A percentile compares a stretch with the other conserved stretches of the same genome.
phyloP scores from a whole-genome alignment of 2,888 invertebrate species.

The Ochropleura leucogaster region DNA sequence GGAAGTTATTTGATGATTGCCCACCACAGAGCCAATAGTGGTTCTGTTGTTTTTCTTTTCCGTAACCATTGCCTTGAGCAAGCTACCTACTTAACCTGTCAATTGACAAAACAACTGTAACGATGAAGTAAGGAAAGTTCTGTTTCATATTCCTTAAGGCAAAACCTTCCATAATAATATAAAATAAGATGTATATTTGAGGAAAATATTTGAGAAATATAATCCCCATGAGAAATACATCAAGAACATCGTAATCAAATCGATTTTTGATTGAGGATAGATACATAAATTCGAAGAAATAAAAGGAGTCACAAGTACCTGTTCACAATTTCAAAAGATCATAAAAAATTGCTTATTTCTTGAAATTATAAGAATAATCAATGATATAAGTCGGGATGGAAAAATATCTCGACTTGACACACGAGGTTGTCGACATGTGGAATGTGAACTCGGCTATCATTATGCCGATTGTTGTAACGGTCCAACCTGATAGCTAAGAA shows the following conservation, averaged over 20 bases:
- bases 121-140: background rate
- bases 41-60: no score
- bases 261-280: background rate
- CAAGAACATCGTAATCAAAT: background rate
- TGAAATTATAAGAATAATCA: no score
- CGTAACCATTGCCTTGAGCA: background rate
- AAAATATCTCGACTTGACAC: no score
- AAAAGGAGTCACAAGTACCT: background rate
- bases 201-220: slow-evolving; percentile 11
- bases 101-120: slow-evolving; percentile 13
- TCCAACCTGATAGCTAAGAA: no score
- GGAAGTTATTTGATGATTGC: no score
- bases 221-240: background rate
- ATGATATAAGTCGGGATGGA: no score
- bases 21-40: no score
- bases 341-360: no score
- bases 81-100: background rate
- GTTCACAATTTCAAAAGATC: no score
- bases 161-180: slow-evolving; percentile 7
- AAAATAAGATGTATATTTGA: background rate
- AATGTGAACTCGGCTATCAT: no score
- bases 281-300: background rate
- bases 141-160: slow-evolving; percentile 22
- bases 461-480: no score
- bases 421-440: no score